Base-by-base conservation (phyloP, 2,113 vertebrate species). In the Brachypteracias leptosomus region DNA sequence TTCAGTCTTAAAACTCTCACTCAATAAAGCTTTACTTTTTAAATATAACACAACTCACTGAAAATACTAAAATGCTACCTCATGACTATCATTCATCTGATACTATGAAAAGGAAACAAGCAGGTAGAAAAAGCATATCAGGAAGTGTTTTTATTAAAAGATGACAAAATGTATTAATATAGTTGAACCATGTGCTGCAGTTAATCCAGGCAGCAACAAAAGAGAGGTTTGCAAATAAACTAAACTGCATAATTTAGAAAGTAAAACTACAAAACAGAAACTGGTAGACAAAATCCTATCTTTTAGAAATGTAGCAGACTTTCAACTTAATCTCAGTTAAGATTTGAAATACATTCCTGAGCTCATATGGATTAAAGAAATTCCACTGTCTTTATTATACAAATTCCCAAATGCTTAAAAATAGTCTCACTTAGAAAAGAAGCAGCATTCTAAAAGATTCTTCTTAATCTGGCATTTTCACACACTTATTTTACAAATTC, bases 91-190 rank as follows among this genome's bases (percentile, higher is more conserved):
- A 18, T 44, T 84, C 57, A 95, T 90, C 59, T 90, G 75, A 75
- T 29, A 31, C 24, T 1, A 36, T 82, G 22, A 91, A 86, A 95
- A 89, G 67, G 55, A 88, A 95, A 81, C 24, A 80, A 86, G 92
- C 86, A 90, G 93, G 95, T 67, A 91, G 76, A 88, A 94, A 70
- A 85, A 85, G 42, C 33, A 0, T 55, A 95, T 91, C 89, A 92
- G 92, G 95, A 96, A 97, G 96, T 82, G 71, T n/a, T 73, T 98
- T 98, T 97, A 98, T 97, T 98, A 96, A 87, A 42, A 97, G 80
- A 93, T 90, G 93, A 95, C 93, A 97, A 96, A 96, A 96, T 42
- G 26, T 78, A 89, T 95, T 89, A 88, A 94, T 90, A 66, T 8
- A 70, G 59, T 86, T 90, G 79, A 85, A 77, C 83, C 65, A 66